phyloP scores from a whole-genome alignment of 2,113 vertebrate species.

The Pterocles burchelli region DNA sequence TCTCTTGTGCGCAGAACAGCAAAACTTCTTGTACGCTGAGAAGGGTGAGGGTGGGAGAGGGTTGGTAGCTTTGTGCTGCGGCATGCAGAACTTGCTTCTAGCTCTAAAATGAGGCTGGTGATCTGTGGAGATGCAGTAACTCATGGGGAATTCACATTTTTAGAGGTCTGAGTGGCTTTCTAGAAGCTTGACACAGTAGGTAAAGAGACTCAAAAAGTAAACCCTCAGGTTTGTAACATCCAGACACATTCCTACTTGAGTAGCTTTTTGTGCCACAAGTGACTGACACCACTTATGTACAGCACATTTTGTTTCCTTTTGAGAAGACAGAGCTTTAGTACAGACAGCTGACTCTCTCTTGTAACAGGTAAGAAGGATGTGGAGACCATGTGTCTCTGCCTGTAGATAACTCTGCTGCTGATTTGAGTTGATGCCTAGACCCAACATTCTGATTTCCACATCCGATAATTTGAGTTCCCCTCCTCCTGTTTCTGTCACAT shows the following conservation, averaged over 20 bases:
- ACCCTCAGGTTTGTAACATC: neutral
- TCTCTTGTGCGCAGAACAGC: neutral
- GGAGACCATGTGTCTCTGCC: neutral
- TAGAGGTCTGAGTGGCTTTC: neutral
- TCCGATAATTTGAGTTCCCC: neutral
- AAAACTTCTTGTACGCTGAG: neutral
- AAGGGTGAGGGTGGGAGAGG: neutral
- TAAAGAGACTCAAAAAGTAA: neutral
- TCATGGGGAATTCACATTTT: accelerated
- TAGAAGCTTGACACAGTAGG: neutral
- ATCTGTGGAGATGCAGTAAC: neutral
- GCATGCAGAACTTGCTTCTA: neutral
- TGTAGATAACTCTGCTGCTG: neutral
- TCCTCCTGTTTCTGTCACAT: neutral
- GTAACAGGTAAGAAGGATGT: neutral
- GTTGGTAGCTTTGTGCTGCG: neutral
- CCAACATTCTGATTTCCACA: neutral
- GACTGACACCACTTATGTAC: neutral
- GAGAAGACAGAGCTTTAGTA: neutral
- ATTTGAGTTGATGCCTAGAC: neutral
- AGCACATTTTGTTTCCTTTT: neutral
- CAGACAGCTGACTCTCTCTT: neutral
- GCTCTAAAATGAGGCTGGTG: neutral
- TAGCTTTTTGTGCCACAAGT: neutral
- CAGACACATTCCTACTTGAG: neutral